Evolutionary conservation across 2,888 invertebrate genomes (phyloP), one percentile per base, ranked within the genome.

Genomic region (Xestia xanthographa): DNA sequence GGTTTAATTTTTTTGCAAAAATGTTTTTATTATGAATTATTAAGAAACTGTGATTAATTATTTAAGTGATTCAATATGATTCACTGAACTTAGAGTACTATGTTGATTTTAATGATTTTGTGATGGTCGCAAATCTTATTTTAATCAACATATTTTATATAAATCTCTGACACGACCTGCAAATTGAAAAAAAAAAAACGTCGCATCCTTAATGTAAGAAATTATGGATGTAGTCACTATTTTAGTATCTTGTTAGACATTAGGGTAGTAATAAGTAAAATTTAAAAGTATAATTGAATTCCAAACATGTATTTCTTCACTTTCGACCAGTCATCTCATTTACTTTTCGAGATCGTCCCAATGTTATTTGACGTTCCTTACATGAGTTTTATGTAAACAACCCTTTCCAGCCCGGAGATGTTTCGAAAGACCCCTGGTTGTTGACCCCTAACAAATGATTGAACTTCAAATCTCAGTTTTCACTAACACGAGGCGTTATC

Each of bases 401-500:
- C 29, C 29, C 38, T 53, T 56, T 67, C 8, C n/a, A n/a, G n/a
- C 2, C 20, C 14, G 17, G 8, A 17, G 43, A 65, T 68, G 72
- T n/a, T 66, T 62, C 22, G n/a, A 53, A 41, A 29, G 12, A 26
- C 45, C 29, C 8, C n/a, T 9, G 45, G 62, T 41, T 29, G 14
- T 66, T 73, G 66, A 56, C 29, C 69, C 20, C 14, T 48, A 50
- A 38, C 26, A 66, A 69, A 73, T 53, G 17, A 45, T 63, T 65
- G 22, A 41, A 14, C 45, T 43, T 53, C 58, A 2, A 34, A 20
- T 38, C 34, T 26, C 56, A 14, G 56, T 5, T 12, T n/a, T 26
- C 12, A 26, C n/a, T 26, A 56, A 14, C 14, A n/a, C 56, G 5
- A 56, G 56, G 6, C 14, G 26, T 5, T 53, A 53, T 53, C 53